These are phyloP conservation scores for Vandiemenella viatica DNA, from an alignment of 2,888 invertebrate genomes.

Conservation along the genomic window DNA sequence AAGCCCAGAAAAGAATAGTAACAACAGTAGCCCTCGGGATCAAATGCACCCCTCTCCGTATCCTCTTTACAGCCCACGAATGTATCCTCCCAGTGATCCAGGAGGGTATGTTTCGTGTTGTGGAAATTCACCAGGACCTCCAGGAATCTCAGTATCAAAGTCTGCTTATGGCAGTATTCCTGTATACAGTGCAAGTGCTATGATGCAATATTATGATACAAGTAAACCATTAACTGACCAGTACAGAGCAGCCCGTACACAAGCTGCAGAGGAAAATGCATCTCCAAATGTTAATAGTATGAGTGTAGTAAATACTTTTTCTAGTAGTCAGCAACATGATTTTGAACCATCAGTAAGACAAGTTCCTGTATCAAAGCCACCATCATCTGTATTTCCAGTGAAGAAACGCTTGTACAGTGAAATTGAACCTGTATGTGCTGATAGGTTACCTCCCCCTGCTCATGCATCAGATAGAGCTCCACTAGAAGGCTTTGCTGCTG, in stretches of 20 bases:
- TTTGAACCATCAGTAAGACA: neutral
- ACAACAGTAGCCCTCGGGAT: conserved; percentile 10
- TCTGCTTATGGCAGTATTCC: conserved; percentile 1
- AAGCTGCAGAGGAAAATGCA: conserved; percentile 2
- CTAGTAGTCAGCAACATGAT: neutral
- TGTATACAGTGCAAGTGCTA: conserved; percentile 7
- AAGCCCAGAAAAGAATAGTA: conserved; percentile 21
- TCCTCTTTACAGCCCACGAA: conserved; percentile 10
- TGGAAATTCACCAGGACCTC: conserved; percentile 3
- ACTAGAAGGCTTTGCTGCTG: too few relatives aligned
- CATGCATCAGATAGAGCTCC: neutral
- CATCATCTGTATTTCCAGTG: conserved; percentile 40
- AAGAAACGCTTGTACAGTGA: conserved; percentile 48
- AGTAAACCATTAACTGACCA: conserved; percentile 38
- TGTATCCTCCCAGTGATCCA: conserved; percentile 12
- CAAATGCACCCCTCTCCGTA: conserved; percentile 10
- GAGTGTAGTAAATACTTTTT: neutral
- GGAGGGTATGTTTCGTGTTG: conserved; percentile 11
- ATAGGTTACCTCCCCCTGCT: neutral
- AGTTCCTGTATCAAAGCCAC: conserved; percentile 14
- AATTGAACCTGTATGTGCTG: conserved; percentile 6
- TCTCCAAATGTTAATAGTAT: too few relatives aligned
- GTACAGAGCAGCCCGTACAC: conserved; percentile 22
- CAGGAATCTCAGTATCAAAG: neutral
- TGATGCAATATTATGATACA: conserved; percentile 39